Percentiles rank a stretch among this genome's conserved stretches.
Evolutionary conservation across 2,888 invertebrate species (phyloP).

Genomic region (Heliconius hortense): DNA sequence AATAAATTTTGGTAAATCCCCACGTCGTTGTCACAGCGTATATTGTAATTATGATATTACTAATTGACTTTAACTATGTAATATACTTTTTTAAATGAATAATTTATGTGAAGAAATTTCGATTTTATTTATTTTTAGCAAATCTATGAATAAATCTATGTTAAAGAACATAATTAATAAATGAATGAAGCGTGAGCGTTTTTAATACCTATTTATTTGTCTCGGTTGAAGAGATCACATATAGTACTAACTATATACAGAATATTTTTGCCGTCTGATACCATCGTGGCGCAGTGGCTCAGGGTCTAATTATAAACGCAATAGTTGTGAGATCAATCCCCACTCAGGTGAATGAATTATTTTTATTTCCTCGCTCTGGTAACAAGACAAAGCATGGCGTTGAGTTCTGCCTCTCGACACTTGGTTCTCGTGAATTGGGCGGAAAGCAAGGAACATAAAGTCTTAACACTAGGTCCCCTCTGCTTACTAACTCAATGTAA

Average conservation of each 20-base stretch:
- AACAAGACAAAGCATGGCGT: not conserved
- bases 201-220: not conserved
- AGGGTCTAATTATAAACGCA: not conserved
- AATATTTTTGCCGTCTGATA: not conserved
- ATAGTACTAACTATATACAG: not conserved
- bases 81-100: not conserved
- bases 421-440: too few species aligned
- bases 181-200: too few species aligned
- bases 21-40: constrained; percentile 47
- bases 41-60: constrained; percentile 48
- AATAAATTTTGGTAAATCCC: constrained; percentile 48
- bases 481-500: not conserved
- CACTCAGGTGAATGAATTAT: not conserved
- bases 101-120: not conserved
- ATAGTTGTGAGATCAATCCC: not conserved
- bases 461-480: not conserved
- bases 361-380: not conserved
- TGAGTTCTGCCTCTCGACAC: not conserved
- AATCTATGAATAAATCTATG: too few species aligned
- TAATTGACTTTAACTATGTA: constrained; percentile 43
- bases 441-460: not conserved
- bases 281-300: not conserved
- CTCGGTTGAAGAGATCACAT: not conserved
- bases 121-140: not conserved
- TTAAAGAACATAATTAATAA: too few species aligned